These are phyloP conservation scores for Tyrannus savana DNA, from an alignment of 2,113 vertebrate species.

Conservation along the genomic window DNA sequence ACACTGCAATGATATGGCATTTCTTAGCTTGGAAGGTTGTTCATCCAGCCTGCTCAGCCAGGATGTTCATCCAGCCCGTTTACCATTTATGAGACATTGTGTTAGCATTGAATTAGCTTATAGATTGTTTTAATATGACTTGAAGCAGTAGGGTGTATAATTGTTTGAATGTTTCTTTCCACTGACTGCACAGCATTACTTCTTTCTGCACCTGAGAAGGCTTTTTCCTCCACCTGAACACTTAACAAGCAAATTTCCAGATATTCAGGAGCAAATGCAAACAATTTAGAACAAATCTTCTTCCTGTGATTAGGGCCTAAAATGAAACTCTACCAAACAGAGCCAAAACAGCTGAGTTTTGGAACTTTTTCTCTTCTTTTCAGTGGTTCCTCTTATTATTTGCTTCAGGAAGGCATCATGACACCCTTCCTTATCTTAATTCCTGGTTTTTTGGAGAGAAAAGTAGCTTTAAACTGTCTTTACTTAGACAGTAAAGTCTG, in stretches of 20 bases:
- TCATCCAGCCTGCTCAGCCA: slow-evolving; percentile 42
- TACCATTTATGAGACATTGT: slow-evolving; percentile 64
- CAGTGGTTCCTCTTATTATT: neutral
- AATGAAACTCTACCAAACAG: slow-evolving; percentile 39
- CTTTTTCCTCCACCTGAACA: slow-evolving; percentile 64
- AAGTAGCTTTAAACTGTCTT: neutral
- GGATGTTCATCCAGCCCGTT: slow-evolving; percentile 34
- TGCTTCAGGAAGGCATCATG: neutral
- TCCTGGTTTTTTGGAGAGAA: neutral
- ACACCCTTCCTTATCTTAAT: neutral
- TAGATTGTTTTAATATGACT: slow-evolving; percentile 72
- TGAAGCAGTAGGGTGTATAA: slow-evolving; percentile 67
- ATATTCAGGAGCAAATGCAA: slow-evolving; percentile 64
- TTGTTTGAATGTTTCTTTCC: slow-evolving; percentile 68
- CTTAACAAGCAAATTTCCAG: slow-evolving; percentile 64
- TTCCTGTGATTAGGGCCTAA: slow-evolving; percentile 47
- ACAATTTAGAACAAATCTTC: slow-evolving; percentile 54
- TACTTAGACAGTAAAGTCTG: neutral
- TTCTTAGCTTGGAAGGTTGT: slow-evolving; percentile 30
- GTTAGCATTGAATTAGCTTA: slow-evolving; percentile 67
- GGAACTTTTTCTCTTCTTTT: neutral
- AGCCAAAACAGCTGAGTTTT: neutral
- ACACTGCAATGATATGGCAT: slow-evolving; percentile 6
- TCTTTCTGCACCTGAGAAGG: slow-evolving; percentile 65
- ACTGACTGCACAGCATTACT: slow-evolving; percentile 56